These are phyloP conservation scores for Rhea americana DNA, from an alignment of 2,113 vertebrate species.

Conservation along the genomic window DNA sequence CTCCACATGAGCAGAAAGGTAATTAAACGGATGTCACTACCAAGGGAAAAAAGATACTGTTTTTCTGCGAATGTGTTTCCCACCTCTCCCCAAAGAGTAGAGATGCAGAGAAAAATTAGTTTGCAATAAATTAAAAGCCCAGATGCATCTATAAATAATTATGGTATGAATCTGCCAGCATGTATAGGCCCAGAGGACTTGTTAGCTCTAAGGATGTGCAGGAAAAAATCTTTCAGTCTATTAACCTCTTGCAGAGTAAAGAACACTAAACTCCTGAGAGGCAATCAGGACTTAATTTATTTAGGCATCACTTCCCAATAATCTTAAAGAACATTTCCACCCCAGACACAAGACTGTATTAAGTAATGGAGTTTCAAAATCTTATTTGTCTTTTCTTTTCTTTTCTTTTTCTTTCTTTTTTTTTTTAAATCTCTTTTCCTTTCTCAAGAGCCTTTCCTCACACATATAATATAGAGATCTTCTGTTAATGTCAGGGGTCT, in stretches of 20 bases:
- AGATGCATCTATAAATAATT: constrained; percentile 4
- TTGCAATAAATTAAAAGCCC: not conserved
- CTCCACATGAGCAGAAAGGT: not conserved
- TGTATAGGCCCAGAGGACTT: not conserved
- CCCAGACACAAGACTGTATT: not conserved
- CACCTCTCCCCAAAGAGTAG: not conserved
- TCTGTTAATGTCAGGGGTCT: not conserved
- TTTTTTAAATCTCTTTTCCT: not conserved
- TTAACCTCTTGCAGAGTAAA: not conserved
- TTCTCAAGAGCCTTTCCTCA: not conserved
- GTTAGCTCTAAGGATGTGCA: not conserved
- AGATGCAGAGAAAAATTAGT: not conserved
- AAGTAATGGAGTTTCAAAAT: not conserved
- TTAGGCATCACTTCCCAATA: not conserved
- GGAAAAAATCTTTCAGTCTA: not conserved
- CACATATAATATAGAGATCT: not conserved
- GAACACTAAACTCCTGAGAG: not conserved
- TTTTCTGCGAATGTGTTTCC: not conserved
- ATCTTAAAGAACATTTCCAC: not conserved
- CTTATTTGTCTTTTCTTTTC: not conserved
- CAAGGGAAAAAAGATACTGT: not conserved
- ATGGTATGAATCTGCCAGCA: not conserved
- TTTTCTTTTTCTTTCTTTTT: not conserved
- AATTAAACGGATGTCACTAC: not conserved
- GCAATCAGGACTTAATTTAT: not conserved